These are phyloP conservation scores for Lepus oiostolus DNA, from an alignment of 2,797 vertebrate genomes.

Conservation along the genomic window DNA sequence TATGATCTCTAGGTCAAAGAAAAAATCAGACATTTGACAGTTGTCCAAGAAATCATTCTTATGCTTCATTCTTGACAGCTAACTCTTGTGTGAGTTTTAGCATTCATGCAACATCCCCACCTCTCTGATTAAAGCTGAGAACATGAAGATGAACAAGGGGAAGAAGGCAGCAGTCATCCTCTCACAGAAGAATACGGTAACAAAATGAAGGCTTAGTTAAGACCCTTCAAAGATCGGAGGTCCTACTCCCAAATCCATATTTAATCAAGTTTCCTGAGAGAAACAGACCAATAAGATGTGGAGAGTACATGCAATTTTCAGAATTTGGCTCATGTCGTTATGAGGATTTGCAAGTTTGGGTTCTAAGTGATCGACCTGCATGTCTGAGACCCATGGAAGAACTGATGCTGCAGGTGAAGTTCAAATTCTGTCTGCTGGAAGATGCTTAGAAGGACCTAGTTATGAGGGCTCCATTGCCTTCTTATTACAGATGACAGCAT, in stretches of 20 bases:
- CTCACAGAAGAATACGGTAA: neutral
- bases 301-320: neutral
- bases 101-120: neutral
- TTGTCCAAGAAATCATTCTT: neutral
- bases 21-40: neutral
- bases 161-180: neutral
- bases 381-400: neutral
- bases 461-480: neutral
- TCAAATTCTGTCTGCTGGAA: neutral
- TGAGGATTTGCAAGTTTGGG: neutral
- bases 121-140: neutral
- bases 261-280: neutral
- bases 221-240: neutral
- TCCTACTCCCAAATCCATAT: neutral
- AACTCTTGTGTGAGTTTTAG: neutral
- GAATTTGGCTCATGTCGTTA: neutral
- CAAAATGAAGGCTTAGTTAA: neutral
- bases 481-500: neutral
- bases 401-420: neutral
- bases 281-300: neutral
- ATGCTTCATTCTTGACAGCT: neutral
- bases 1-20: neutral
- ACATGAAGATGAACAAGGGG: neutral
- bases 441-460: neutral
- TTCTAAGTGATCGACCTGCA: neutral